These are phyloP conservation scores for Hirundo rustica DNA, from an alignment of 2,797 vertebrate species.

Conservation along the genomic window DNA sequence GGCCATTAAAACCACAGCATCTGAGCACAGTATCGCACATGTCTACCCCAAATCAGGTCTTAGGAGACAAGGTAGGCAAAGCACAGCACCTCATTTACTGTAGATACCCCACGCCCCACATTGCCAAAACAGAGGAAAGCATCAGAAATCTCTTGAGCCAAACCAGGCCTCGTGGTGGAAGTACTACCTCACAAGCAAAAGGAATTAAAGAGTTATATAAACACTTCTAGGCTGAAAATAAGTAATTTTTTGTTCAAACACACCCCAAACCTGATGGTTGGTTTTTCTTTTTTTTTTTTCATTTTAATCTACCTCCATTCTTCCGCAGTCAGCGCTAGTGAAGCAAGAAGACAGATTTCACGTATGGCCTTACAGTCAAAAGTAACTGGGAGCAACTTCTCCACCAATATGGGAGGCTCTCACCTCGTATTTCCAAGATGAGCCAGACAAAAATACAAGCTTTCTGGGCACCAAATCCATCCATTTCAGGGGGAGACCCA, in stretches of 20 bases:
- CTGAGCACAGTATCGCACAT: background rate
- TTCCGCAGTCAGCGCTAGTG: background rate
- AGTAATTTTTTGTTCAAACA: accelerated
- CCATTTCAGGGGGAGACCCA: accelerated
- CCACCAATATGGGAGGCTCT: background rate
- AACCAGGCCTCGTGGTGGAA: background rate
- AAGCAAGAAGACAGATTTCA: background rate
- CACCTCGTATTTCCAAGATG: background rate
- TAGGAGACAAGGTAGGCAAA: accelerated
- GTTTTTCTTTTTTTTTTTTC: background rate
- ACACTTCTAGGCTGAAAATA: background rate
- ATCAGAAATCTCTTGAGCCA: background rate
- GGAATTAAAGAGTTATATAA: background rate
- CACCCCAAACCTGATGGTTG: background rate
- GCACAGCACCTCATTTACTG: background rate
- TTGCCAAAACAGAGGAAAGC: background rate
- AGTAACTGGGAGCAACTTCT: background rate
- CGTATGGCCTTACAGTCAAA: accelerated
- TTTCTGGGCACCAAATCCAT: background rate
- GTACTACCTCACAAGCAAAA: background rate
- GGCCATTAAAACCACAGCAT: background rate
- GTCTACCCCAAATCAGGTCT: background rate
- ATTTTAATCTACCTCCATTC: background rate
- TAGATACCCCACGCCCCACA: accelerated
- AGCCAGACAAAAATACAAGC: background rate